phyloP scores from a whole-genome alignment of 2,113 vertebrate genomes.

The Pachyramphus minor region DNA sequence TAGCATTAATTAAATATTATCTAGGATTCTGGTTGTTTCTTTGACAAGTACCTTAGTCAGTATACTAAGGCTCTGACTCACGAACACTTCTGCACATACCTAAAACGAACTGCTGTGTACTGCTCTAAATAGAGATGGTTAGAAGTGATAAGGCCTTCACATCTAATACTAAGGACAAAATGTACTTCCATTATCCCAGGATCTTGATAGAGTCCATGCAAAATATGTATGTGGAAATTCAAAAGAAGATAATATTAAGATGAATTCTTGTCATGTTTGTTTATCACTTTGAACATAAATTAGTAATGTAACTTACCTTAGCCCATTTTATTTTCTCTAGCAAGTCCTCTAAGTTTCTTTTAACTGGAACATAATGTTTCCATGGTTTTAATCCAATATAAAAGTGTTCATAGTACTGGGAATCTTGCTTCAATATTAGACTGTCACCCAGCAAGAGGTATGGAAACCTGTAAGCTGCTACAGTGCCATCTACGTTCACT shows the following conservation, averaged over 20 bases:
- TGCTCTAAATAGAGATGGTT: not conserved
- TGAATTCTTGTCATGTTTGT: not conserved
- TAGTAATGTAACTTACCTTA: conserved; percentile 70
- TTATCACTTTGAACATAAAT: not conserved
- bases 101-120: not conserved
- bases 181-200: not conserved
- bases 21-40: not conserved
- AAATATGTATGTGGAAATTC: not conserved
- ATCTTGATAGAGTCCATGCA: not conserved
- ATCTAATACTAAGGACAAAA: not conserved
- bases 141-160: not conserved
- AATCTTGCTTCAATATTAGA: conserved; percentile 91
- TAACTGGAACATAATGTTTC: conserved; percentile 84
- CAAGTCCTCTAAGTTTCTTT: conserved; percentile 85
- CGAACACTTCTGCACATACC: not conserved
- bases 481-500: conserved; percentile 89
- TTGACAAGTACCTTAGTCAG: not conserved
- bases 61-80: not conserved
- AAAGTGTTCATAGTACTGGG: conserved; percentile 89
- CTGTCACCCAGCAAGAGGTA: conserved; percentile 92
- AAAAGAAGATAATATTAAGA: not conserved
- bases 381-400: conserved; percentile 80
- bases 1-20: not conserved
- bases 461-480: conserved; percentile 91
- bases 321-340: conserved; percentile 88